Evolutionary conservation across 2,888 invertebrate genomes (phyloP).

Genomic region (Lithophane ornitopus): DNA sequence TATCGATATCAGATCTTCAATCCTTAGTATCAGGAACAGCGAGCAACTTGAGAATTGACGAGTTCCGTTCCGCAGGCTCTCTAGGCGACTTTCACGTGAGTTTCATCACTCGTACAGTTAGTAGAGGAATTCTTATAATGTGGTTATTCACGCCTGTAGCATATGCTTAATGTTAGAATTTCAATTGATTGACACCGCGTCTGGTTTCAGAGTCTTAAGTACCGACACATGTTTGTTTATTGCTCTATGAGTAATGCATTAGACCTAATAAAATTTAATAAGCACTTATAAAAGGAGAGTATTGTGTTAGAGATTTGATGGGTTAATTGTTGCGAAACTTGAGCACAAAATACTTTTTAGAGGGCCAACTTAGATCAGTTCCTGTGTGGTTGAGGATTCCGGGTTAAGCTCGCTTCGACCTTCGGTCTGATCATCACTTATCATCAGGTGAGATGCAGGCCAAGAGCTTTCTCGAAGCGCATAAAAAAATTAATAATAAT

Average conservation of each 20-base stretch:
- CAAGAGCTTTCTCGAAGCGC: too few relatives aligned
- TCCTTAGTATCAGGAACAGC: not conserved
- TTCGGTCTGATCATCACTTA: too few relatives aligned
- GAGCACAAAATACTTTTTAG: not conserved
- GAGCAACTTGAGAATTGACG: not conserved
- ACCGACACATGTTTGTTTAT: conserved; percentile 73
- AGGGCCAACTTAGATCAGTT: not conserved
- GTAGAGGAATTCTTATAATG: conserved; percentile 77
- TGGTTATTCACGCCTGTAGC: conserved; percentile 84
- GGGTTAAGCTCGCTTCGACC: too few relatives aligned
- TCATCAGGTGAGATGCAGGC: too few relatives aligned
- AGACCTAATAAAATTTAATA: conserved; percentile 75
- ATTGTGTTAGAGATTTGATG: conserved; percentile 37
- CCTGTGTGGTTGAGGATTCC: too few relatives aligned
- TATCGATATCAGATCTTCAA: not conserved
- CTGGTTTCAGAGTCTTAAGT: conserved; percentile 77
- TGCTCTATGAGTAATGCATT: conserved; percentile 71
- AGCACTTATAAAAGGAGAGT: conserved; percentile 55
- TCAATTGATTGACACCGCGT: conserved; percentile 88
- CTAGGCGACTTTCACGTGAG: conserved; percentile 45
- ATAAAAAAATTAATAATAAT: too few relatives aligned
- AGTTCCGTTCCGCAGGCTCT: not conserved
- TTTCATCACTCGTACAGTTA: conserved; percentile 49
- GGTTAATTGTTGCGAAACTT: conserved; percentile 47
- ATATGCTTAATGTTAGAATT: conserved; percentile 87